Evolutionary conservation across 2,888 invertebrate genomes (phyloP), one percentile per base, ranked within the genome.

Genomic region (Drosophila melanosoma): DNA sequence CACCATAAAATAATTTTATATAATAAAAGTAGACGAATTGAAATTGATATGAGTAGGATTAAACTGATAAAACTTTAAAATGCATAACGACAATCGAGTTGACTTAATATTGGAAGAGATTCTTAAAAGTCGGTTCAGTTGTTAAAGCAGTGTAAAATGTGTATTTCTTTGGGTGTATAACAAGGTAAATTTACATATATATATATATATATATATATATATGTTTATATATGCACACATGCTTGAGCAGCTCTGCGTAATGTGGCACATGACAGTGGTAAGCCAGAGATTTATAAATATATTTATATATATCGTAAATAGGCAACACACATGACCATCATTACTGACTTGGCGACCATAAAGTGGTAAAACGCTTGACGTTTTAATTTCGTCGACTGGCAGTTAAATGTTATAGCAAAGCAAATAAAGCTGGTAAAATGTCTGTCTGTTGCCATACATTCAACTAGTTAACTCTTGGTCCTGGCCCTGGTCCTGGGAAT

Each of bases 241-340:
- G 12, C 20, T 36, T 26, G 2, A 52, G 20, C 26, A 35, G 20
- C 35, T 11, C 26, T 35, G 38, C 12, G n/a, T 56, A 40, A 52
- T 36, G 38, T 35, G 49, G 61, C 58, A 36, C 73, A 23, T 15
- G 57, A 11, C 56, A 52, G 60, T 60, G 40, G 66, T 73, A 57
- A 65, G 60, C 3, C 17, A 23, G 15, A 57, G 66, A 48, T 69
- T 59, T 58, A 42, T 29, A 52, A 35, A 35, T 51, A 67, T 29
- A 42, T 29, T 15, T 26, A 49, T 17, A 26, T 1, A 26, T 2
- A 29, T 36, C 23, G 3, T 15, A 8, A 8, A 17, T 20, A 17
- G n/a, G n/a, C 26, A 35, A 5, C 7, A n/a, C 40, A 32, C 33
- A n/a, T 15, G 26, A 17, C 33, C 26, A 10, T 29, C 33, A 62